Evolutionary conservation across 1,140 invertebrate species (phyloP).

Genomic region (Drosophila fuyamai): DNA sequence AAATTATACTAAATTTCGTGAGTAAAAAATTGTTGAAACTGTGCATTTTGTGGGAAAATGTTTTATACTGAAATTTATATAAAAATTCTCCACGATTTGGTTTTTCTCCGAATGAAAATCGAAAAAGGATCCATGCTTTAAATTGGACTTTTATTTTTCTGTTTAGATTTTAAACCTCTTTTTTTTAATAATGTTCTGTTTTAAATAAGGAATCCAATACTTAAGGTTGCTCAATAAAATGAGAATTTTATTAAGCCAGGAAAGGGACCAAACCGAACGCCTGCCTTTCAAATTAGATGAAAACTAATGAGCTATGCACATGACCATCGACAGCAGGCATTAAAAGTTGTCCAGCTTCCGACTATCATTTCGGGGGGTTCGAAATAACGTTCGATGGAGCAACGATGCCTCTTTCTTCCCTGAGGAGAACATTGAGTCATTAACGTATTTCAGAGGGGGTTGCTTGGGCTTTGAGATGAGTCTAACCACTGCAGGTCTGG

Average conservation of each 20-base stretch:
- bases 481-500: slow-evolving; percentile 14
- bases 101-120: no score
- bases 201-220: no score
- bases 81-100: no score
- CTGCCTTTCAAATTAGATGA: slow-evolving; percentile 74
- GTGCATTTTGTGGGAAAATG: no score
- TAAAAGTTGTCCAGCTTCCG: slow-evolving; percentile 41
- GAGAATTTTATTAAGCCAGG: slow-evolving; percentile 76
- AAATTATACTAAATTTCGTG: no score
- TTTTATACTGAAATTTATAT: no score
- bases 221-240: no score
- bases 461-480: neutral
- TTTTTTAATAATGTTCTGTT: no score
- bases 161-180: no score
- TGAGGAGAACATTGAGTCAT: slow-evolving; percentile 32
- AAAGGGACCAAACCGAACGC: slow-evolving; percentile 13
- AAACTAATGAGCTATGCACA: slow-evolving; percentile 78
- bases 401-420: neutral
- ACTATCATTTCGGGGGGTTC: slow-evolving; percentile 10
- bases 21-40: no score
- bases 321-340: slow-evolving; percentile 61
- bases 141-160: no score
- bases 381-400: neutral
- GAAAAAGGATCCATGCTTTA: no score
- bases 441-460: slow-evolving; percentile 1